Conservation (phyloP, 2,888 invertebrate species). For the Folsomia manolachei region DNA sequence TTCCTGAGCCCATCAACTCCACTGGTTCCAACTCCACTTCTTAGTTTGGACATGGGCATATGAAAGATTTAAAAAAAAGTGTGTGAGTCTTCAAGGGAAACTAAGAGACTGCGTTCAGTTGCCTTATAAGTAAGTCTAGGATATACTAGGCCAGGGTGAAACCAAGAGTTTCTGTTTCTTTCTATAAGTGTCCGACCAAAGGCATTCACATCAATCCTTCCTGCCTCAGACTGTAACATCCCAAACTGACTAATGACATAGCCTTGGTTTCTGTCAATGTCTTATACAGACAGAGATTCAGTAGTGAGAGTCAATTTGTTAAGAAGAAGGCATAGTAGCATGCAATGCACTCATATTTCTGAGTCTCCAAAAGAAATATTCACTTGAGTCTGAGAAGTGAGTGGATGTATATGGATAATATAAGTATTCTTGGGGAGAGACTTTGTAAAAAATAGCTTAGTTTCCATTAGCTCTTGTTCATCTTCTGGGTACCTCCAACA, state of each 20-base stretch:
- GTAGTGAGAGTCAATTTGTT: background rate
- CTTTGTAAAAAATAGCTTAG: constrained; percentile 4
- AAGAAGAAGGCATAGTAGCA: background rate
- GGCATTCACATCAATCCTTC: background rate
- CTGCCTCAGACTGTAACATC: background rate
- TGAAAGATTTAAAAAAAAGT: background rate
- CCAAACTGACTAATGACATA: background rate
- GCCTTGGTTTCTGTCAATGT: background rate
- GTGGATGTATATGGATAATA: background rate
- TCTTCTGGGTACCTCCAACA: background rate
- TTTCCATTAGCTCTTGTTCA: background rate
- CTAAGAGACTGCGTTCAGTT: no score
- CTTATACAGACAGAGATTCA: no score
- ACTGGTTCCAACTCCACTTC: no score
- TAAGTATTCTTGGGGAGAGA: background rate
- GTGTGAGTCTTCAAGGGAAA: background rate
- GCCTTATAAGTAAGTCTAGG: no score
- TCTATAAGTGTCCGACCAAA: background rate
- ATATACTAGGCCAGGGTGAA: background rate
- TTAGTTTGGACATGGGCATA: background rate
- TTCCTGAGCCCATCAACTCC: no score
- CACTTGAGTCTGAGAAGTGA: background rate
- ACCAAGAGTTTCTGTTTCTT: no score
- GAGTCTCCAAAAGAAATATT: background rate
- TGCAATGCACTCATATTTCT: background rate